These are phyloP conservation scores for Diplodus sargus DNA, from an alignment of 2,797 vertebrate species.

Conservation along the genomic window DNA sequence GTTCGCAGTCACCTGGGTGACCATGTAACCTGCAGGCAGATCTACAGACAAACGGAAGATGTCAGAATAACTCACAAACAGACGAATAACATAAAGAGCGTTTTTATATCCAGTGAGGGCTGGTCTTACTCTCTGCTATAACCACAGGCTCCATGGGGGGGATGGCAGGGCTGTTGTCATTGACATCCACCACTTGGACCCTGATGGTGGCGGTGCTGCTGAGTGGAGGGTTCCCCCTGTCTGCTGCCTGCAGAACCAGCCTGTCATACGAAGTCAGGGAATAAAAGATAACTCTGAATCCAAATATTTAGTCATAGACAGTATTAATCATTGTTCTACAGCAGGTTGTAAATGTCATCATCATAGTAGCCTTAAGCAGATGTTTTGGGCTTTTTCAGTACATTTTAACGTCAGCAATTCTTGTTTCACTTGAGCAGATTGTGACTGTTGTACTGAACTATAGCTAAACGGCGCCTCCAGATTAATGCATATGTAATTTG, in stretches of 20 bases:
- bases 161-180: conserved; percentile 92
- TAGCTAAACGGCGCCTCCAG: too few relatives aligned
- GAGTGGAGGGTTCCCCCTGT: conserved; percentile 90
- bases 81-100: neutral
- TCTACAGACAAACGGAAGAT: conserved; percentile 78
- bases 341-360: neutral
- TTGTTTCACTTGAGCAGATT: too few relatives aligned
- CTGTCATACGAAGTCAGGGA: conserved; percentile 72
- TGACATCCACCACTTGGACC: conserved; percentile 91
- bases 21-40: conserved; percentile 87
- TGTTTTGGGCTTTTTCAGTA: too few relatives aligned
- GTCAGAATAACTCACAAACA: neutral
- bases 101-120: conserved; percentile 1
- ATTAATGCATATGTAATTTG: too few relatives aligned
- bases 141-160: conserved; percentile 84
- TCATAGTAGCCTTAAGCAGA: neutral
- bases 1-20: conserved; percentile 86
- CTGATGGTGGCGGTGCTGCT: conserved; percentile 84
- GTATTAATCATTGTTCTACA: neutral
- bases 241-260: conserved; percentile 89
- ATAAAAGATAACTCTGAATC: neutral
- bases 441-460: too few relatives aligned
- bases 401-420: too few relatives aligned
- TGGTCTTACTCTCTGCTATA: conserved; percentile 90
- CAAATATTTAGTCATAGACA: neutral